A percentile compares a stretch with the other conserved stretches of the same genome.
Conservation (phyloP, 2,888 invertebrate species). For the Rotaria macrura region DNA sequence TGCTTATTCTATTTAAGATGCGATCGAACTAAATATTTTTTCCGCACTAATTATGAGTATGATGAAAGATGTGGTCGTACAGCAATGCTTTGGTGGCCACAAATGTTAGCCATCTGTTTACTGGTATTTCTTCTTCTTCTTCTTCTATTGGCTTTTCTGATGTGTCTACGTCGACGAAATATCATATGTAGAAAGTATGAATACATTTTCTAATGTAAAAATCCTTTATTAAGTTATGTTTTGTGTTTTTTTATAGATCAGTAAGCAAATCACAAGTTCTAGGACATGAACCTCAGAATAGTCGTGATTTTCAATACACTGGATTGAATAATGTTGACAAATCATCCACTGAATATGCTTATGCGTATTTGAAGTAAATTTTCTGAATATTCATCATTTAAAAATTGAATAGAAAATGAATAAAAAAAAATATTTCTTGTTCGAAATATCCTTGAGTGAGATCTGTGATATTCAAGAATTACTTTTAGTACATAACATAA, state of each 20-base stretch:
- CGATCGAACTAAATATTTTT: neutral
- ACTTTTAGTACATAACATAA: no score
- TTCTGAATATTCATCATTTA: neutral
- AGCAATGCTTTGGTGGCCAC: neutral
- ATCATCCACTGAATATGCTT: neutral
- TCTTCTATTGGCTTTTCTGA: neutral
- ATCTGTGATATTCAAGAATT: no score
- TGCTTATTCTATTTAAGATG: neutral
- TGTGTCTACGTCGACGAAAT: neutral
- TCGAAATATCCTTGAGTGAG: no score
- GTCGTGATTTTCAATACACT: neutral
- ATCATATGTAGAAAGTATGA: no score
- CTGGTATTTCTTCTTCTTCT: neutral
- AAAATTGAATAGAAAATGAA: no score
- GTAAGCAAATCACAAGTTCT: neutral
- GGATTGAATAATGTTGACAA: neutral
- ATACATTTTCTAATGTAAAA: no score
- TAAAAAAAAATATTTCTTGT: no score
- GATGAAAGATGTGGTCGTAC: neutral
- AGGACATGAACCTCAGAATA: neutral
- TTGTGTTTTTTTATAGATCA: neutral
- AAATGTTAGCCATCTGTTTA: neutral
- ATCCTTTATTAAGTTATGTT: no score
- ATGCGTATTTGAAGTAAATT: neutral
- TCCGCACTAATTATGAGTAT: neutral